Conservation (phyloP, 2,888 invertebrate genomes). For the Caenorhabditis doughertyi region DNA sequence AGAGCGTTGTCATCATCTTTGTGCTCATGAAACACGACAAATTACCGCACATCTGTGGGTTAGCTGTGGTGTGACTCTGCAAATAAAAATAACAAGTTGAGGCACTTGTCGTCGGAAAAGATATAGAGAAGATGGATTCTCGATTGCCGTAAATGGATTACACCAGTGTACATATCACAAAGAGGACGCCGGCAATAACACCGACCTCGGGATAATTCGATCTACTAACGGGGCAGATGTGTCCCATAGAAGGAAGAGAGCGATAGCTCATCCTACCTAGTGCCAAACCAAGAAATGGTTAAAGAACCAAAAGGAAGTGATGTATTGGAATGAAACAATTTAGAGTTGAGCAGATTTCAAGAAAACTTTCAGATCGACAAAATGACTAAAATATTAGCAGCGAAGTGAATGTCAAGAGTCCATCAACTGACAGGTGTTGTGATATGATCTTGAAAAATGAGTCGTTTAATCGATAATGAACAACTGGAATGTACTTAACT, state of each 20-base stretch:
- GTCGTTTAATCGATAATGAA: no score
- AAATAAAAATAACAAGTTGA: slow-evolving; percentile 65
- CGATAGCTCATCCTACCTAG: slow-evolving; percentile 59
- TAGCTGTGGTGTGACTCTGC: slow-evolving; percentile 32
- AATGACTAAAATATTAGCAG: no score
- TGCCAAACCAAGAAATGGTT: slow-evolving; percentile 33
- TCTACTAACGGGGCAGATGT: slow-evolving; percentile 71
- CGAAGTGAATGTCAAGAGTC: no score
- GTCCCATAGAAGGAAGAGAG: slow-evolving; percentile 61
- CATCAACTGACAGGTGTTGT: no score
- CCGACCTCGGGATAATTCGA: slow-evolving; percentile 67
- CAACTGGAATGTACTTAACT: no score
- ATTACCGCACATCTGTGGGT: slow-evolving; percentile 58
- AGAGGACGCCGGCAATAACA: slow-evolving; percentile 71
- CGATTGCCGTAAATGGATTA: slow-evolving; percentile 72
- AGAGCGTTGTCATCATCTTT: slow-evolving; percentile 12
- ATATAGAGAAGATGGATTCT: slow-evolving; percentile 45
- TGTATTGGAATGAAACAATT: not conserved
- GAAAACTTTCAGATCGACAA: no score
- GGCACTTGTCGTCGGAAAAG: slow-evolving; percentile 56
- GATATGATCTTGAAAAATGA: no score
- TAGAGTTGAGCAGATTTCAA: no score
- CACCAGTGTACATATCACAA: slow-evolving; percentile 71
- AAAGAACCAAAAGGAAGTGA: not conserved
- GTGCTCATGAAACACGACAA: slow-evolving; percentile 20